Conservation (phyloP, 1,140 invertebrate species). For the Calliphora vicina region DNA sequence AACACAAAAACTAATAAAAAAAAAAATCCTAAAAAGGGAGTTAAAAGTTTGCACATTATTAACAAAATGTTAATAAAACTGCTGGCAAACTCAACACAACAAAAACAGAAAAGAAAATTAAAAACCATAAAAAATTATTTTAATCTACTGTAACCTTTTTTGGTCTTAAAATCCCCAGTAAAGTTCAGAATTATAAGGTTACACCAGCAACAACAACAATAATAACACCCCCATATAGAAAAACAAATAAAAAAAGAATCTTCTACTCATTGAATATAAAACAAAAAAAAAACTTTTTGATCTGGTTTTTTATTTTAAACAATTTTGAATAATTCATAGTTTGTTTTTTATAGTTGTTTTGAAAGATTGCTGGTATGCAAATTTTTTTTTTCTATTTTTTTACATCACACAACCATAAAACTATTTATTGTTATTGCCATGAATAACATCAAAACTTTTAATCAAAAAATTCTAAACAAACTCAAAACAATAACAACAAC, state of each 20-base stretch:
- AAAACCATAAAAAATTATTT: too few relatives aligned
- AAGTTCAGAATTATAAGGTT: not conserved
- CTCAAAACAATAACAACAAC: not conserved
- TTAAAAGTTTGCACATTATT: too few relatives aligned
- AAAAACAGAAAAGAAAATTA: too few relatives aligned
- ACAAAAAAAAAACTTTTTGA: too few relatives aligned
- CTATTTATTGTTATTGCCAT: not conserved
- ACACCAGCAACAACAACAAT: not conserved
- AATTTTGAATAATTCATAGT: slow-evolving; percentile 10
- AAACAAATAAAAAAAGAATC: not conserved
- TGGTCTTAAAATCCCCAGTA: not conserved
- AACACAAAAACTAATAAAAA: too few relatives aligned
- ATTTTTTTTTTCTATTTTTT: not conserved
- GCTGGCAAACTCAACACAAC: too few relatives aligned
- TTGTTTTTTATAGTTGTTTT: not conserved
- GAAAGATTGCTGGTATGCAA: not conserved
- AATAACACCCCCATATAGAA: not conserved
- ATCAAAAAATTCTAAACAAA: not conserved
- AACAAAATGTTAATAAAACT: too few relatives aligned
- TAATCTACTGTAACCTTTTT: too few relatives aligned
- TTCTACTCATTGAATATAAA: too few relatives aligned
- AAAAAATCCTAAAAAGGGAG: too few relatives aligned
- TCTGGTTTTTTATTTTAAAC: not conserved
- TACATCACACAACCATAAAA: not conserved
- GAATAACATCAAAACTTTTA: not conserved